Percentiles rank a stretch among this genome's conserved stretches.
These are phyloP conservation scores for Rhizoglyphus robini DNA, from an alignment of 1,140 invertebrate genomes.

Conservation along the genomic window DNA sequence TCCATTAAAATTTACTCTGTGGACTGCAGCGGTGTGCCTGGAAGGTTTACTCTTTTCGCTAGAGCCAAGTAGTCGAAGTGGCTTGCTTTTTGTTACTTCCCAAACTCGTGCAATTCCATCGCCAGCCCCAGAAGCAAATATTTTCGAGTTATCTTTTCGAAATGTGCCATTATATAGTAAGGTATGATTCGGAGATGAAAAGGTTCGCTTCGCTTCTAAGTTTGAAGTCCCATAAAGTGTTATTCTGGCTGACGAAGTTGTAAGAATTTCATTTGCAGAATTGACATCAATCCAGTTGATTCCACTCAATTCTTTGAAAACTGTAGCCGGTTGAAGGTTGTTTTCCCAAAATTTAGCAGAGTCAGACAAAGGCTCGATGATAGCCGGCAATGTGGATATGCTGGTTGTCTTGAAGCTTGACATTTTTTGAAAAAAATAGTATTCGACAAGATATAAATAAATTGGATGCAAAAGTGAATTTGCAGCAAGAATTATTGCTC, in stretches of 20 bases:
- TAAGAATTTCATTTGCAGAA: slow-evolving; percentile 72
- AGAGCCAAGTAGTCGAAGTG: slow-evolving; percentile 17
- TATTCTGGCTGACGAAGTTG: slow-evolving; percentile 74
- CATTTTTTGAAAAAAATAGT: background rate
- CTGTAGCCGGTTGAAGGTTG: slow-evolving; percentile 24
- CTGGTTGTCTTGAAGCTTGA: slow-evolving; percentile 1
- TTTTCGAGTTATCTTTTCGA: slow-evolving; percentile 58
- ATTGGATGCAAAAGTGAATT: too few relatives aligned
- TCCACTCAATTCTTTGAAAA: slow-evolving; percentile 78
- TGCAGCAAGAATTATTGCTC: too few relatives aligned
- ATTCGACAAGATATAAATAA: background rate
- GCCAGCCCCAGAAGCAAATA: slow-evolving; percentile 72
- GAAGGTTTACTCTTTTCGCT: background rate
- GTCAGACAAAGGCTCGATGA: slow-evolving; percentile 9
- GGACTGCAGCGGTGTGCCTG: slow-evolving; percentile 14
- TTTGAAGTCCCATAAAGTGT: slow-evolving; percentile 37
- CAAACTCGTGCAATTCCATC: slow-evolving; percentile 74
- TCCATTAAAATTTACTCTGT: slow-evolving; percentile 2
- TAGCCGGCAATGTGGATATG: slow-evolving; percentile 12
- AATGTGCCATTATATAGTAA: slow-evolving; percentile 68
- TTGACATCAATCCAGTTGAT: slow-evolving; percentile 83
- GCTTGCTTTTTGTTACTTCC: slow-evolving; percentile 49
- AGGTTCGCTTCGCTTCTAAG: slow-evolving; percentile 63
- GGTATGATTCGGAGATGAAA: slow-evolving; percentile 31
- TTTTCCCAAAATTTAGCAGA: slow-evolving; percentile 22